A percentile compares a stretch with the other conserved stretches of the same genome.
Conservation (phyloP, 1,140 invertebrate genomes). For the Aphaenogaster ashmeadi region DNA sequence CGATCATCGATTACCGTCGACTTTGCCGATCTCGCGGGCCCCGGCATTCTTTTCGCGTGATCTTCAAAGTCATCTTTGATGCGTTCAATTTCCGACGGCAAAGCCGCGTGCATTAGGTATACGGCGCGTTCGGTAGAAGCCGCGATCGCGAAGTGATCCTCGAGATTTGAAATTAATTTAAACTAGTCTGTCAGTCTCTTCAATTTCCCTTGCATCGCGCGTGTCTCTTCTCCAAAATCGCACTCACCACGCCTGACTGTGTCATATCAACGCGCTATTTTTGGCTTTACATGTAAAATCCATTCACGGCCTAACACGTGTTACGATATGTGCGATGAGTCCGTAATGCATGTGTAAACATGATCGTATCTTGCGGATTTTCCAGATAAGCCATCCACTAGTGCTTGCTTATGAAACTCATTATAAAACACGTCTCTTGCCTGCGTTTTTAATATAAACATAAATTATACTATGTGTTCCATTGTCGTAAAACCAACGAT, state of each 20-base stretch:
- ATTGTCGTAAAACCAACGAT: not conserved
- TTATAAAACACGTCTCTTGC: not conserved
- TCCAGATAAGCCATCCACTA: not conserved
- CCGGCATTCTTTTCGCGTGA: constrained; percentile 28
- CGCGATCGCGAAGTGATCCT: not conserved
- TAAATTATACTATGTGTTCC: not conserved
- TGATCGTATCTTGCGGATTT: not conserved
- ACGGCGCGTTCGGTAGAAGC: not conserved
- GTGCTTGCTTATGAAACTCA: not conserved
- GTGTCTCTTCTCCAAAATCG: not conserved
- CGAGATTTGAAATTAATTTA: constrained; percentile 60
- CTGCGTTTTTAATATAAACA: not conserved
- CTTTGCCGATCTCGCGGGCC: constrained; percentile 14
- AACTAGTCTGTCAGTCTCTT: constrained; percentile 27
- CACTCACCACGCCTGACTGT: not conserved
- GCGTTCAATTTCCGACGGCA: constrained; percentile 25
- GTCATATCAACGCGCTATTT: constrained; percentile 36
- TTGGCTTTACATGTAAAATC: constrained; percentile 34
- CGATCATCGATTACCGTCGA: constrained; percentile 47
- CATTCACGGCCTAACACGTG: constrained; percentile 13
- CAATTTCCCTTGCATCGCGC: constrained; percentile 49
- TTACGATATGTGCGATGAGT: constrained; percentile 10
- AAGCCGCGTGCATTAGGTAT: not conserved
- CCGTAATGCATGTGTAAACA: not conserved
- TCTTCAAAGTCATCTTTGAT: constrained; percentile 53